Conservation (phyloP, 2,113 vertebrate genomes). For the Cardinalis cardinalis region DNA sequence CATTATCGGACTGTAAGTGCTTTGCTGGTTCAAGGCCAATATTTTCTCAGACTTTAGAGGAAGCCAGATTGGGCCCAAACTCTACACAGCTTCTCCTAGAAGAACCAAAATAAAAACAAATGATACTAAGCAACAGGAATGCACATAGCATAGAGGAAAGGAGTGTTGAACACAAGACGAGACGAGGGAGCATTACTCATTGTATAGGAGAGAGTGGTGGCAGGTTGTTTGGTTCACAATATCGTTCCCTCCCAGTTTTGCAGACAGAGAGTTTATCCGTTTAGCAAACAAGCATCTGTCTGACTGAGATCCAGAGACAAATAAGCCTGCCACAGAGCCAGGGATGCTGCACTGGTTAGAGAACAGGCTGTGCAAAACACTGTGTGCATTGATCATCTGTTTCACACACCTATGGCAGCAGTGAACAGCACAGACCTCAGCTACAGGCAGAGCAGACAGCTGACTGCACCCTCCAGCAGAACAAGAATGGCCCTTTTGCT, state of each 20-base stretch:
- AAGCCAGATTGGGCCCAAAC: slow-evolving; percentile 32
- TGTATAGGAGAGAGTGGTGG: not conserved
- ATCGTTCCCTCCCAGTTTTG: not conserved
- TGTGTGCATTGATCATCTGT: too few species aligned
- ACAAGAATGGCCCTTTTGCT: not conserved
- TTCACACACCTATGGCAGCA: not conserved
- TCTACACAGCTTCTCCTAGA: slow-evolving; percentile 23
- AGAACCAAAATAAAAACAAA: slow-evolving; percentile 62
- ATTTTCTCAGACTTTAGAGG: slow-evolving; percentile 45
- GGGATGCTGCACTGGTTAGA: not conserved
- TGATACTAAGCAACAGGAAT: slow-evolving; percentile 53
- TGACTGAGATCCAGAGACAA: not conserved
- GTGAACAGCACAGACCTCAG: not conserved
- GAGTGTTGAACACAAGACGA: not conserved
- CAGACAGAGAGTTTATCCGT: not conserved
- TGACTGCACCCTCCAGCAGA: not conserved
- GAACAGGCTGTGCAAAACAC: not conserved
- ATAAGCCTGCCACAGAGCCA: not conserved
- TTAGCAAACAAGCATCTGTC: not conserved
- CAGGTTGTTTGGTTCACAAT: slow-evolving; percentile 26
- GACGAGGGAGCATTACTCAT: not conserved
- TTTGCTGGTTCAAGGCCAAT: slow-evolving; percentile 57
- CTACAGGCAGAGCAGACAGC: not conserved
- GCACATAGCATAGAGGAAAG: not conserved
- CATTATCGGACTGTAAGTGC: slow-evolving; percentile 52